Evolutionary conservation across 2,888 invertebrate species (phyloP).

Genomic region (Cactoblastis cactorum): DNA sequence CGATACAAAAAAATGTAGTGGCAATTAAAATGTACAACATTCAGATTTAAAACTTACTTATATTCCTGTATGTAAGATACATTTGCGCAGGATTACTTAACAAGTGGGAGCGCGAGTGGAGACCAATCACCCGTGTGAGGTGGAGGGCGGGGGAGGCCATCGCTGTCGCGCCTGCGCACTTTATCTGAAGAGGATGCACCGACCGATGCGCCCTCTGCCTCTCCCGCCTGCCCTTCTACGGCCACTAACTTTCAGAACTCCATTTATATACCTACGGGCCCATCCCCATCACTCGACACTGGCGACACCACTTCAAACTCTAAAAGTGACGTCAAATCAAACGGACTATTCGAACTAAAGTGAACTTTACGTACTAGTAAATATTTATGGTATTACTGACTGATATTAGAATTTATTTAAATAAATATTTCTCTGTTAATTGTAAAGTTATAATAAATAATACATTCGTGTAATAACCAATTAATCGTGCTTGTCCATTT

Average conservation of each 20-base stretch:
- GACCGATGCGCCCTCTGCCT: conserved; percentile 44
- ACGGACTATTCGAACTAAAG: conserved; percentile 25
- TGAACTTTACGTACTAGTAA: background rate
- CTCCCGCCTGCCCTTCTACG: conserved; percentile 46
- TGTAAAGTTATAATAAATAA: too few species aligned
- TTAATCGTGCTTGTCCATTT: too few species aligned
- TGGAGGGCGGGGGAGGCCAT: conserved; percentile 73
- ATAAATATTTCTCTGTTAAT: background rate
- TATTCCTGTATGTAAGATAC: background rate
- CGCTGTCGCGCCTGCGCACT: conserved; percentile 64
- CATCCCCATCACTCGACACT: background rate
- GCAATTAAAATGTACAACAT: too few species aligned
- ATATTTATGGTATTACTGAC: conserved; percentile 1
- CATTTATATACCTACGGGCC: conserved; percentile 15
- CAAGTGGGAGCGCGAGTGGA: conserved; percentile 69
- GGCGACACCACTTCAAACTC: background rate
- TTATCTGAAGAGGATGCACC: conserved; percentile 64
- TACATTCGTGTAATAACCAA: too few species aligned
- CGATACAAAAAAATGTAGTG: too few species aligned
- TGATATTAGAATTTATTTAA: background rate
- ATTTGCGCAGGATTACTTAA: conserved; percentile 66
- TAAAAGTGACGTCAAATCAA: conserved; percentile 16
- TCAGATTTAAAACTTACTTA: too few species aligned
- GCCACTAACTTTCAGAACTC: conserved; percentile 12
- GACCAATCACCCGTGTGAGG: conserved; percentile 76